These are phyloP conservation scores for Phortica okadai DNA, from an alignment of 2,888 invertebrate genomes.

Conservation along the genomic window DNA sequence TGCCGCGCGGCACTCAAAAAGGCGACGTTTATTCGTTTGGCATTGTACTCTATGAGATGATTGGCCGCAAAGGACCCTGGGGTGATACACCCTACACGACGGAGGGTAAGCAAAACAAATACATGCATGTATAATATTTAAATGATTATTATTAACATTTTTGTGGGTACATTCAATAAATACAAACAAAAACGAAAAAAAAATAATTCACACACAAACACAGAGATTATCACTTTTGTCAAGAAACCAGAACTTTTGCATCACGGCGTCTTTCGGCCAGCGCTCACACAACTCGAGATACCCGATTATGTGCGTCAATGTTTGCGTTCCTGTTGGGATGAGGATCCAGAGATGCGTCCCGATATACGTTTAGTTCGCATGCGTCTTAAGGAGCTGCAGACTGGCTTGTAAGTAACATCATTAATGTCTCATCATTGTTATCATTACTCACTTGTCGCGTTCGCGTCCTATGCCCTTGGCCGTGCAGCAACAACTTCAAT, in stretches of 20 bases:
- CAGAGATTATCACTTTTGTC: constrained; percentile 81
- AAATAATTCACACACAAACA: background rate
- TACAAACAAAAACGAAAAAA: background rate
- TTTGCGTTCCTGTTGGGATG: constrained; percentile 88
- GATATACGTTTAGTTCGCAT: constrained; percentile 86
- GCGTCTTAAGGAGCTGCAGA: constrained; percentile 88
- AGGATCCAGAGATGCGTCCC: constrained; percentile 84
- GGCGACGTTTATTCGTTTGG: constrained; percentile 91
- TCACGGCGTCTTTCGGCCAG: constrained; percentile 80
- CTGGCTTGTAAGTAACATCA: constrained; percentile 78
- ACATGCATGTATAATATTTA: background rate
- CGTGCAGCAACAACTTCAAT: background rate
- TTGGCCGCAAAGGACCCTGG: constrained; percentile 89
- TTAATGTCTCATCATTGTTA: background rate
- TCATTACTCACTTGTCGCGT: background rate
- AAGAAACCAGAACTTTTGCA: constrained; percentile 77
- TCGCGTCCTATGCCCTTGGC: too few species aligned
- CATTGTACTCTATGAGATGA: constrained; percentile 89
- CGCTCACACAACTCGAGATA: constrained; percentile 81
- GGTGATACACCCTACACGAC: constrained; percentile 81
- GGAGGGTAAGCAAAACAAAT: constrained; percentile 77
- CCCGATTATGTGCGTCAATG: constrained; percentile 86
- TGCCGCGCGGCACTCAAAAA: constrained; percentile 87
- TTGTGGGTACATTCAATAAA: background rate
- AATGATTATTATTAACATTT: background rate